phyloP scores from a whole-genome alignment of 2,113 vertebrate genomes.

The Puntigrus tetrazona region DNA sequence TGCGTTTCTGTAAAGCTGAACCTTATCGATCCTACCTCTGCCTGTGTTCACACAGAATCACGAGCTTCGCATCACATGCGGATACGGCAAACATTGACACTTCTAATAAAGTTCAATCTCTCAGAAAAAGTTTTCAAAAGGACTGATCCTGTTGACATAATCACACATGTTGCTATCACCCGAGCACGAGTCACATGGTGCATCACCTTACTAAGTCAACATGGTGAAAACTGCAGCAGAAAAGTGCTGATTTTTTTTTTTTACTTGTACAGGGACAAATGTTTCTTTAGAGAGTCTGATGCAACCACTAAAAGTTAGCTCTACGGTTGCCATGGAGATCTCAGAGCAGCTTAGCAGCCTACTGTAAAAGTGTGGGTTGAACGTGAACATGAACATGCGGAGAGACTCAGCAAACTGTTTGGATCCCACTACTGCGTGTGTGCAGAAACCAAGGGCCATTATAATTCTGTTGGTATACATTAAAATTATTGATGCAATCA shows the following conservation, averaged over 20 bases:
- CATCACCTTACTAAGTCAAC: slow-evolving; percentile 23
- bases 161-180: background rate
- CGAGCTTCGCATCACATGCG: slow-evolving; percentile 11
- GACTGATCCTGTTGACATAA: slow-evolving; percentile 21
- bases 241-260: background rate
- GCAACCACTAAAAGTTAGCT: background rate
- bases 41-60: slow-evolving; percentile 6
- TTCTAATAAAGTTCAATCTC: slow-evolving; percentile 6
- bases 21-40: background rate
- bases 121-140: background rate
- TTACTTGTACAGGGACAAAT: background rate
- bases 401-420: background rate
- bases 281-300: background rate
- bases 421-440: background rate
- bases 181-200: slow-evolving; percentile 14
- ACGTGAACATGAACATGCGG: background rate
- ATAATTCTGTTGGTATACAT: background rate
- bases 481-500: background rate
- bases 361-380: slow-evolving; percentile 29
- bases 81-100: slow-evolving; percentile 5
- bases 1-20: background rate
- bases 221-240: background rate
- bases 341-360: slow-evolving; percentile 9
- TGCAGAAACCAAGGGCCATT: background rate
- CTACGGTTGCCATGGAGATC: background rate